Base-by-base conservation (phyloP, 64 coral and sea anemone species). In the Catalaphyllia jardinei region DNA sequence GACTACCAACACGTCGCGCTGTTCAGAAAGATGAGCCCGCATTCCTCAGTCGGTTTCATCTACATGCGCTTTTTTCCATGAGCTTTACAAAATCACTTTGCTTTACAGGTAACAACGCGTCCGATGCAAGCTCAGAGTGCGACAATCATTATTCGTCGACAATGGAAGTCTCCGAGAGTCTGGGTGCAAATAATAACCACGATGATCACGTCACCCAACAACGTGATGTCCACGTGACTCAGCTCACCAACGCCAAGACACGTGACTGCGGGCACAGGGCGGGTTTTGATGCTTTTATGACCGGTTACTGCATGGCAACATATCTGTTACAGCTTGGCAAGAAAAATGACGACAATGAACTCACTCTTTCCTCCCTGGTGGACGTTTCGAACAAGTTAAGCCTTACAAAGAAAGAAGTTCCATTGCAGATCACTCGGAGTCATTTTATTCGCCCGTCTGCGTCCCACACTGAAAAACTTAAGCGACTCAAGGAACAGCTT, bases 261-360 rank as follows among this genome's bases (percentile, higher is more conserved):
- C 89, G 76, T 22, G 87, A 80, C 13, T 80, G 96, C 38, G 87
- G 87, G 10, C 96, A 98, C 76, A 89, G 96, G 14, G 96, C 96
- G 3, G 96, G 96, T 4, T 94, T 98, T 87, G 96, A 98, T 65
- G 96, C 96, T 1, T 98, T 98, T 72, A 98, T 98, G 96, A 98
- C 96, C 22, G 96, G 96, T 15, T 98, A 84, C 72, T 94, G 96
- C 52, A 91, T 98, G 88, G 93, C 93, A 8, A 86, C 81, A 2
- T 94, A 92, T 64, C 18, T 90, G 0, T 59, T 92, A 22, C 89
- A 86, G 39, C 89, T 91, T 82, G 87, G 89, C 29, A 79, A 79
- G 9, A 77, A 74, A 75, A 49, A 25, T 85, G 81, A 69, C 10
- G 51, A 67, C 10, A 67, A 29, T 51, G 49, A 94, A 71, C 28